Evolutionary conservation across 2,113 vertebrate species (phyloP), one percentile per base, ranked within the genome.

Genomic region (Platycercus adscitus): DNA sequence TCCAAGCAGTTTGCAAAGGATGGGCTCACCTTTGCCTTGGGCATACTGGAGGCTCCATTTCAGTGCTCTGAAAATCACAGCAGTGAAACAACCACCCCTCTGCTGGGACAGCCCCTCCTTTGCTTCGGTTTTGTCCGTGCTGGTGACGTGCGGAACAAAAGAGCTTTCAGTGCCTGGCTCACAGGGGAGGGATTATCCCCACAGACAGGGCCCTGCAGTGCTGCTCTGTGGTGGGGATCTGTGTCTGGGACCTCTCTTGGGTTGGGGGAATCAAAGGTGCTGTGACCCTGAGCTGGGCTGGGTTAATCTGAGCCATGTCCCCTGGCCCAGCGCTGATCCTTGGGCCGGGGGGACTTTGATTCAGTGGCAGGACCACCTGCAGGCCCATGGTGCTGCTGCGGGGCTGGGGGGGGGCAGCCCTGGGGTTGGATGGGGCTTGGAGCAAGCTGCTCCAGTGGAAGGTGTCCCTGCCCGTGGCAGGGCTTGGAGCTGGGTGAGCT

Each of bases 181-280:
- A 56, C 56, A 17, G 49, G 94, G 93, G 89, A 91, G 91, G 95
- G 87, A 94, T 96, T 95, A 90, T 86, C 88, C 78, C 91, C 64
- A 0, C 73, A 41, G 53, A 1, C 71, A 14, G 66, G n/a, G 64
- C 94, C 70, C 68, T 44, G 81, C 37, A 3, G 66, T 33, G 73
- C 82, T 11, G 50, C 60, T 77, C 43, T 37, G 13, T 35, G 3
- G 6, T 56, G 93, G 69, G 37, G 7, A 69, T 55, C 73, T 6
- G 1, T 66, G 95, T n/a, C 95, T 11, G 56, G 81, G 85, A 80
- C 72, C 77, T 76, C 68, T 17, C n/a, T 37, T 43, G 28, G 10
- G 21, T 37, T 21, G 78, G 81, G 61, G 55, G 41, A 63, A 72
- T 92, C 86, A 85, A 90, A 94, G 79, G 87, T 55, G 82, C 88